phyloP scores from a whole-genome alignment of 2,888 invertebrate genomes.

The Disparrhopalites patrizii region DNA sequence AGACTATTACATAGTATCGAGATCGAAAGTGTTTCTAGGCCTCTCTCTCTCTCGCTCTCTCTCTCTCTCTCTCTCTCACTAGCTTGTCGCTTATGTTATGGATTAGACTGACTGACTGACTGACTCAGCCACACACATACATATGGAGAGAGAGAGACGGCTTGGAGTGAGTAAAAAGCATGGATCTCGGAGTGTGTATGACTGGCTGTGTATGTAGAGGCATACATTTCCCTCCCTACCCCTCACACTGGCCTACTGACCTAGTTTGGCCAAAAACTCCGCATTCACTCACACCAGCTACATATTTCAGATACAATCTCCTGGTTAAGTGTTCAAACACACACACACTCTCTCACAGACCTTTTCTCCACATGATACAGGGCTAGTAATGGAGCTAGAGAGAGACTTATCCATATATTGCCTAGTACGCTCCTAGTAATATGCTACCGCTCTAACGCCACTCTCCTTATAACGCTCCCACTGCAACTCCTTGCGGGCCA shows the following conservation, averaged over 20 bases:
- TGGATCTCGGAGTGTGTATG: background rate
- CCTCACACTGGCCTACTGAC: conserved; percentile 48
- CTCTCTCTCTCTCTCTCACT: conserved; percentile 30
- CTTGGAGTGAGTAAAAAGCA: background rate
- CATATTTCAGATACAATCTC: conserved; percentile 5
- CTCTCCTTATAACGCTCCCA: too few relatives aligned
- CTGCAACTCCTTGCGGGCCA: too few relatives aligned
- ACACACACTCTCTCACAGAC: background rate
- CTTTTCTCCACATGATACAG: too few relatives aligned
- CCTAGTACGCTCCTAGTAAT: too few relatives aligned
- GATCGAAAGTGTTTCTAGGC: conserved; percentile 42
- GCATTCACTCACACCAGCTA: conserved; percentile 21
- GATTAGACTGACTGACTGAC: too few relatives aligned
- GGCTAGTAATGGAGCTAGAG: too few relatives aligned
- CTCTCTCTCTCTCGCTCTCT: conserved; percentile 31
- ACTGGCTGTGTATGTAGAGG: background rate
- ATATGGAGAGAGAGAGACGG: background rate
- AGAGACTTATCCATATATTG: too few relatives aligned
- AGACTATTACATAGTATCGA: conserved; percentile 32
- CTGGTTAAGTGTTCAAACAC: background rate
- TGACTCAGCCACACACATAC: background rate
- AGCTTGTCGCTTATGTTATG: too few relatives aligned
- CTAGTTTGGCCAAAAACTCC: conserved; percentile 47
- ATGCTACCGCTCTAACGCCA: too few relatives aligned
- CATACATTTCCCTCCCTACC: conserved; percentile 22